Evolutionary conservation across 2,888 invertebrate genomes (phyloP).

Genomic region (Salticus scenicus): DNA sequence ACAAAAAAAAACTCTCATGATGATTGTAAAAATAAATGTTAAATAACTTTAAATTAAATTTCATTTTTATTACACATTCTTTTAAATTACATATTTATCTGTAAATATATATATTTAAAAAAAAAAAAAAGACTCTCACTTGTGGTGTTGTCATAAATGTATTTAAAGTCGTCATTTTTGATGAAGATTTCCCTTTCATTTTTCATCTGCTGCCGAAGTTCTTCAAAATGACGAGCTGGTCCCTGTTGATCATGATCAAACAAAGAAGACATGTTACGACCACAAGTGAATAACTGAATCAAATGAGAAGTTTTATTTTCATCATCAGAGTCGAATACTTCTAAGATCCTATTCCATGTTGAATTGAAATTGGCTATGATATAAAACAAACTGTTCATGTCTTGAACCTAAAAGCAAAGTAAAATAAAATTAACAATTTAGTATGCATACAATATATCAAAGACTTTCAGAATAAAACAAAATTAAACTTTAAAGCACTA

Average conservation of each 20-base stretch:
- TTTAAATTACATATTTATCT: too few relatives aligned
- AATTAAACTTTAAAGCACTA: too few relatives aligned
- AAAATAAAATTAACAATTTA: background rate
- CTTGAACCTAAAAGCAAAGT: slow-evolving; percentile 28
- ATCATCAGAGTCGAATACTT: slow-evolving; percentile 43
- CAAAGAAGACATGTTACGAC: slow-evolving; percentile 69
- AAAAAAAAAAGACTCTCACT: too few relatives aligned
- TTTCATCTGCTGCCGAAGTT: slow-evolving; percentile 71
- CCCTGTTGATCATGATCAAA: slow-evolving; percentile 70
- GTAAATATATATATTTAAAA: too few relatives aligned
- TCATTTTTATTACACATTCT: too few relatives aligned
- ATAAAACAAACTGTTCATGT: slow-evolving; percentile 38
- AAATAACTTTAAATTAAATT: too few relatives aligned
- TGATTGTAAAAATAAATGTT: too few relatives aligned
- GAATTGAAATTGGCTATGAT: slow-evolving; percentile 36
- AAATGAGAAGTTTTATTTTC: slow-evolving; percentile 67
- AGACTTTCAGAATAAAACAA: too few relatives aligned
- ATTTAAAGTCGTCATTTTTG: slow-evolving; percentile 69
- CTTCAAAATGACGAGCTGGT: slow-evolving; percentile 70
- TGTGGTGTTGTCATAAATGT: slow-evolving; percentile 71
- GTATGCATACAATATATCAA: slow-evolving; percentile 2
- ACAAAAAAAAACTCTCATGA: too few relatives aligned
- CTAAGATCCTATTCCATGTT: slow-evolving; percentile 37
- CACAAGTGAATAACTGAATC: slow-evolving; percentile 70
- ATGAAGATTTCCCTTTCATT: slow-evolving; percentile 65